Conservation (phyloP, 2,797 vertebrate species). For the Acrocephalus scirpaceus region DNA sequence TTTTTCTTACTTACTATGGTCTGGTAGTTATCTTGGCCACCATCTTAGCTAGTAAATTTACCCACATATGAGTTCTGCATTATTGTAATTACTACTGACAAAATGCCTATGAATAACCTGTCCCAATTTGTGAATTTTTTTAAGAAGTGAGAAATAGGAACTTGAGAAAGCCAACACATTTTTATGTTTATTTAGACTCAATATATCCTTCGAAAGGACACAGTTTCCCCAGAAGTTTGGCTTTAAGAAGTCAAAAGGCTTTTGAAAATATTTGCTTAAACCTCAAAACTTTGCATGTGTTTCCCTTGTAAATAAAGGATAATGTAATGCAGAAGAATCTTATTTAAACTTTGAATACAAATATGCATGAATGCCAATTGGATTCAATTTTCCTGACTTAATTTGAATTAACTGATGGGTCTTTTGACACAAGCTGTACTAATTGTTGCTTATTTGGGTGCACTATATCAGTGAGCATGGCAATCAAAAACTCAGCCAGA, state of each 20-base stretch:
- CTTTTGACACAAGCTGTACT: conserved; percentile 75
- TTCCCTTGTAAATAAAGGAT: conserved; percentile 66
- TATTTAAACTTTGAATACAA: conserved; percentile 67
- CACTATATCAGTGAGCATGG: conserved; percentile 53
- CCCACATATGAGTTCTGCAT: not conserved
- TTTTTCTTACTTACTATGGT: not conserved
- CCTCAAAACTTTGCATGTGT: not conserved
- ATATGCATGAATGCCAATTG: conserved; percentile 65
- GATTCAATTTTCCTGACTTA: conserved; percentile 76
- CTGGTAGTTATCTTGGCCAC: not conserved
- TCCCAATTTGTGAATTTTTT: not conserved
- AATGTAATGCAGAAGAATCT: conserved; percentile 47
- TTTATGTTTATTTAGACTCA: not conserved
- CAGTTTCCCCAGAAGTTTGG: not conserved
- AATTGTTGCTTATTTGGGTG: conserved; percentile 77
- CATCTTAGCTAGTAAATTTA: not conserved
- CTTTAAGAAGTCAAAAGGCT: not conserved
- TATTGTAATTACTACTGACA: not conserved
- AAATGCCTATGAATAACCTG: not conserved
- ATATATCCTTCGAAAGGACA: not conserved
- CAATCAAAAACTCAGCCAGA: conserved; percentile 73
- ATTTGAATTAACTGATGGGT: conserved; percentile 77
- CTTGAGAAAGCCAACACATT: not conserved
- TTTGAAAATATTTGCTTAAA: conserved; percentile 32
- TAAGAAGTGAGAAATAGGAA: not conserved